These are phyloP conservation scores for Noturus placidus DNA, from an alignment of 2,113 vertebrate genomes.

Conservation along the genomic window DNA sequence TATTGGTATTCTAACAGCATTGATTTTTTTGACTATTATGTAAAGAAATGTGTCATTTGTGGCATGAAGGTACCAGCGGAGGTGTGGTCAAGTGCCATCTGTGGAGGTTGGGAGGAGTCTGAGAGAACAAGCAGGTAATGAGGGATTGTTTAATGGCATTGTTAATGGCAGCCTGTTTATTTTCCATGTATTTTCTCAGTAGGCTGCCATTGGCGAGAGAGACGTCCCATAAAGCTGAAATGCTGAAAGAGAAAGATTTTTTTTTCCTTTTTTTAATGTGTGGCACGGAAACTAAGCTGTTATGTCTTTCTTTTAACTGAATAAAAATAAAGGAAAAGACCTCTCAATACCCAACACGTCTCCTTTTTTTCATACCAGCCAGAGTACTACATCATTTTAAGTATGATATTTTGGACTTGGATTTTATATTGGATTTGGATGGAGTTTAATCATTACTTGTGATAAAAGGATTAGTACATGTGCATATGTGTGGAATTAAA, in stretches of 20 bases:
- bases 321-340: not conserved
- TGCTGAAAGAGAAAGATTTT: not conserved
- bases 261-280: not conserved
- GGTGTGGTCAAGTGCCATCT: not conserved
- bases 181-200: not conserved
- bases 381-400: not conserved
- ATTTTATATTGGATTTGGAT: not conserved
- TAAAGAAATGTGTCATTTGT: not conserved
- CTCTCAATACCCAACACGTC: not conserved
- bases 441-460: not conserved
- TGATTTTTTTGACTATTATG: not conserved
- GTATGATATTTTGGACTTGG: not conserved
- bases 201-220: not conserved
- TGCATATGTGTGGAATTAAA: not conserved
- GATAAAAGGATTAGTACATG: not conserved
- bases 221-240: not conserved
- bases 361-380: not conserved
- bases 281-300: not conserved
- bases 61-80: not conserved
- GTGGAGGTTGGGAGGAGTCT: not conserved
- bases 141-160: not conserved
- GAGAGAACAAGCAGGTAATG: not conserved
- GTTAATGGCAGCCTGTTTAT: not conserved
- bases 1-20: not conserved
- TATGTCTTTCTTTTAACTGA: not conserved